These are phyloP conservation scores for Halisarca cf. caerulea DNA, from an alignment of 37 sponge, comb jelly and placozoan genomes.

Conservation along the genomic window DNA sequence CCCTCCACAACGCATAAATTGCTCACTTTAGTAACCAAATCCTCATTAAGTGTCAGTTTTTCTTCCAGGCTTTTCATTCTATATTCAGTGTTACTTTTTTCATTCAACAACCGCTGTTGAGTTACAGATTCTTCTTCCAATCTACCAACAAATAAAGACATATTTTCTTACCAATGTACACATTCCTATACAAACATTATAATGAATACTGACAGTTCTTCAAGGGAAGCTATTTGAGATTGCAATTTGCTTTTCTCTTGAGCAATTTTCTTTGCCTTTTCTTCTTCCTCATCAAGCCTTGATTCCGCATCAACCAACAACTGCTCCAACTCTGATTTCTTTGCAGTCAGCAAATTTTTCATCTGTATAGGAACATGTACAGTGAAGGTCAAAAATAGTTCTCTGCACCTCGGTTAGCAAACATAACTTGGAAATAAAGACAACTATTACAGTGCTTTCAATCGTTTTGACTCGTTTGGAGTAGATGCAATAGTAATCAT, in stretches of 20 bases:
- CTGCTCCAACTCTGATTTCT: slow-evolving; percentile 91
- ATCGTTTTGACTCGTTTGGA: no score
- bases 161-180: neutral
- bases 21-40: slow-evolving; percentile 79
- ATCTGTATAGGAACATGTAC: slow-evolving; percentile 64
- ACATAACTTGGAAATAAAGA: neutral
- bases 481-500: no score
- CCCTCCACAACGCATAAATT: no score
- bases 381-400: neutral
- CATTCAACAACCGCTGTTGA: slow-evolving; percentile 72
- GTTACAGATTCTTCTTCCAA: slow-evolving; percentile 80
- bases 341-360: slow-evolving; percentile 73
- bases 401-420: neutral
- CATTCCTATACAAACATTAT: neutral
- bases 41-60: slow-evolving; percentile 72
- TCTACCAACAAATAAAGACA: slow-evolving; percentile 27
- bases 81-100: slow-evolving; percentile 62
- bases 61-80: slow-evolving; percentile 83
- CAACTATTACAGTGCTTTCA: neutral
- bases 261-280: slow-evolving; percentile 58
- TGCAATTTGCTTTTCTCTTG: slow-evolving; percentile 81
- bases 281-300: slow-evolving; percentile 85
- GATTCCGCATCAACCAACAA: slow-evolving; percentile 79
- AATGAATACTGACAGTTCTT: slow-evolving; percentile 79
- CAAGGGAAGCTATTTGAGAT: slow-evolving; percentile 58